A percentile compares a stretch with the other conserved stretches of the same genome.
phyloP scores from a whole-genome alignment of 2,888 invertebrate species.

The Drosophila prostipennis region DNA sequence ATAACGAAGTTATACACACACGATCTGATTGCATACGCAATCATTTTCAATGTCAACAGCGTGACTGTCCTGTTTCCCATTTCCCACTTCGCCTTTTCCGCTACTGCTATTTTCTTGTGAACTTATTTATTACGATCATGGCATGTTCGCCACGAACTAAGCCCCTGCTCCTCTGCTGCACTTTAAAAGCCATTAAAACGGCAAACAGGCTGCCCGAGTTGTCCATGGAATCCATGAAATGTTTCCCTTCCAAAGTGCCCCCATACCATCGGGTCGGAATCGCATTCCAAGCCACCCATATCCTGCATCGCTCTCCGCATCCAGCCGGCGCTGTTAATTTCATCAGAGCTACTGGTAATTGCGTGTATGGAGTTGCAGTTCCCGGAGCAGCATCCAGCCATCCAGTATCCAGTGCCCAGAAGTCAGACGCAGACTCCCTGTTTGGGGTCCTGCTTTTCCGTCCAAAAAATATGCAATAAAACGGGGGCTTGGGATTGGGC shows the following conservation, averaged over 20 bases:
- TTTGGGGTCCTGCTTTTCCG: constrained; percentile 26
- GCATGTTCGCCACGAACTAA: constrained; percentile 24
- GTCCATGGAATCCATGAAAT: constrained; percentile 16
- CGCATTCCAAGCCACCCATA: background rate
- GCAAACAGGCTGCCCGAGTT: constrained; percentile 57
- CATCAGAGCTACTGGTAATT: constrained; percentile 77
- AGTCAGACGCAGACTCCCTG: constrained; percentile 9
- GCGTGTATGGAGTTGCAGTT: constrained; percentile 65
- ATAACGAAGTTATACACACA: no score
- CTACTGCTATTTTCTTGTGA: constrained; percentile 5
- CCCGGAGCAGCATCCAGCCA: constrained; percentile 2
- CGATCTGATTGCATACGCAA: constrained; percentile 1
- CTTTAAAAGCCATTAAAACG: constrained; percentile 76
- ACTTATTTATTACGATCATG: constrained; percentile 36
- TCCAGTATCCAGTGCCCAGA: constrained; percentile 7
- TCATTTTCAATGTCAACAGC: constrained; percentile 5
- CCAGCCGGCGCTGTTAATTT: constrained; percentile 66
- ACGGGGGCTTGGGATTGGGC: constrained; percentile 4
- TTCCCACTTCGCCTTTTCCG: background rate
- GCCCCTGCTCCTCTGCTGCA: constrained; percentile 45
- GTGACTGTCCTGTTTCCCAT: background rate
- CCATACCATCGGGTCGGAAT: background rate
- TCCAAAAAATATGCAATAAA: constrained; percentile 36
- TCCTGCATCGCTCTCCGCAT: background rate
- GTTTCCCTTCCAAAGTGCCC: constrained; percentile 29